phyloP scores from a whole-genome alignment of 2,888 invertebrate species.

The Oligia fasciuncula region DNA sequence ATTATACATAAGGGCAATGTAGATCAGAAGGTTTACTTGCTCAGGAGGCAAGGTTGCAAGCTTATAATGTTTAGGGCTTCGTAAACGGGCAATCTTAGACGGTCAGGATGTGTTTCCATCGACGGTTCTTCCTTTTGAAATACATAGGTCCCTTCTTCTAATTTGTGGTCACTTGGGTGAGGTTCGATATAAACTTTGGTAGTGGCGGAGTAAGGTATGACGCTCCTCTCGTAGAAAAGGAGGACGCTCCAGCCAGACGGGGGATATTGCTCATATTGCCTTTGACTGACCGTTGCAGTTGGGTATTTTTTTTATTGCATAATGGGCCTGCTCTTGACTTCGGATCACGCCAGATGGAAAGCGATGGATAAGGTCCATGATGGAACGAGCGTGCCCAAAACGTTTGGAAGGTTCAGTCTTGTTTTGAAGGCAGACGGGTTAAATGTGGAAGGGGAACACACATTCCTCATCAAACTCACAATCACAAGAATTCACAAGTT shows the following conservation, averaged over 20 bases:
- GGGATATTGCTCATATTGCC: too few relatives aligned
- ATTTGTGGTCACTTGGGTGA: too few relatives aligned
- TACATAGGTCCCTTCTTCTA: too few relatives aligned
- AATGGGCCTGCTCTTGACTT: background rate
- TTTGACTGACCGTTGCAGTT: background rate
- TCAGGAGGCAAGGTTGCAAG: background rate
- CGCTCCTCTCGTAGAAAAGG: background rate
- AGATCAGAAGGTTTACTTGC: constrained; percentile 37
- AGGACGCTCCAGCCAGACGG: too few relatives aligned
- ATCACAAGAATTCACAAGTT: background rate
- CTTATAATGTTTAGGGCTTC: background rate
- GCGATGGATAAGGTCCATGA: background rate
- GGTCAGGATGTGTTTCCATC: background rate
- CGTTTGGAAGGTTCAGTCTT: background rate
- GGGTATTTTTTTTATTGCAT: background rate
- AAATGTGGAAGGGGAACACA: background rate
- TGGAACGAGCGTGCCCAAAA: background rate
- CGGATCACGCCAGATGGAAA: background rate
- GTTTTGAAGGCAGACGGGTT: background rate
- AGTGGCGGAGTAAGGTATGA: background rate
- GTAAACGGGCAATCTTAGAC: background rate
- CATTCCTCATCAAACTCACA: background rate
- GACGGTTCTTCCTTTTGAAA: too few relatives aligned
- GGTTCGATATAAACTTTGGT: too few relatives aligned
- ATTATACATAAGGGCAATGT: constrained; percentile 8